Conservation (phyloP, 1,140 invertebrate genomes). For the Ceratina australensis region DNA sequence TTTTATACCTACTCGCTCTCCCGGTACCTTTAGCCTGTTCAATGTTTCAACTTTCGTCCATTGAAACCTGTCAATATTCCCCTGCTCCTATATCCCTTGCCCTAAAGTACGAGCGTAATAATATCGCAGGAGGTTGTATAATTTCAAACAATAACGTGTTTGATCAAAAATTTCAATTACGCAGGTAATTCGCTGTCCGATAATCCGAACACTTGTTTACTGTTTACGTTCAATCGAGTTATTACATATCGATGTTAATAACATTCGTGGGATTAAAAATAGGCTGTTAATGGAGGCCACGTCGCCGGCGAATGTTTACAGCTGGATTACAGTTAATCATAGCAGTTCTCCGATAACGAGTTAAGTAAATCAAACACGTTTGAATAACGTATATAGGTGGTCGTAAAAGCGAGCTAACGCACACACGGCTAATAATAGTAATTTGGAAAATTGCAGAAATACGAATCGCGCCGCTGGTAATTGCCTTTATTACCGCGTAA, state of each 20-base stretch:
- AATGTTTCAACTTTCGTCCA: no score
- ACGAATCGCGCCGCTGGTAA: slow-evolving; percentile 4
- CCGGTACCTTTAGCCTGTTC: no score
- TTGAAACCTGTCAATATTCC: no score
- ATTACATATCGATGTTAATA: not conserved
- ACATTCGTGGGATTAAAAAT: not conserved
- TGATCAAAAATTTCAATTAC: not conserved
- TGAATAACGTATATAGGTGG: slow-evolving; percentile 26
- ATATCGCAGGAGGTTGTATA: no score
- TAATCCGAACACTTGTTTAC: not conserved
- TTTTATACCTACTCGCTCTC: no score
- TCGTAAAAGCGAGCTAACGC: slow-evolving; percentile 36
- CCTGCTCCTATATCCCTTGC: no score
- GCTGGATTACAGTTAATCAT: slow-evolving; percentile 44
- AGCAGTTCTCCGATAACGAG: slow-evolving; percentile 52
- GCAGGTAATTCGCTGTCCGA: not conserved
- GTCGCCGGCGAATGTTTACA: not conserved
- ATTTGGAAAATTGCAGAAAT: slow-evolving; percentile 35
- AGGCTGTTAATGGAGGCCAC: not conserved
- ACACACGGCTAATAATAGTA: slow-evolving; percentile 38
- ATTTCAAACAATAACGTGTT: not conserved
- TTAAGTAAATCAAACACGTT: slow-evolving; percentile 56
- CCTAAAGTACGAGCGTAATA: no score
- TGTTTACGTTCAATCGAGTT: not conserved
- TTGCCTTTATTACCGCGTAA: not conserved